Evolutionary conservation across 2,797 vertebrate species (phyloP), one percentile per base, ranked within the genome.

Genomic region (Darevskia nairensis): DNA sequence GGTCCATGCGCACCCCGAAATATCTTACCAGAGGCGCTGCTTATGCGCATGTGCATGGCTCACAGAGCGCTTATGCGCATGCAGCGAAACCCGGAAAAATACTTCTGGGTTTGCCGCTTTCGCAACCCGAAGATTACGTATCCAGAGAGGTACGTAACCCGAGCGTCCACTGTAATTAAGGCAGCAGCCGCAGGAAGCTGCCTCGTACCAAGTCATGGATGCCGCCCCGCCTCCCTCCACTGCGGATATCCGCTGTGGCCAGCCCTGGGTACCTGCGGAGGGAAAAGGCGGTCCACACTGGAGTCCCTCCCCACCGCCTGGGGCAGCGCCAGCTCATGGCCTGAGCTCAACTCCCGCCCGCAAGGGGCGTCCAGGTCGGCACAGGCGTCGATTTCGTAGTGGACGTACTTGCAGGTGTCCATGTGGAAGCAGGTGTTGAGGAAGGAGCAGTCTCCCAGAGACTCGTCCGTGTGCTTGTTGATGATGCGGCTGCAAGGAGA

Each of bases 401-500:
- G 98, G 93, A 99, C 98, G 74, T 99, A 99, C 89, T 99, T 99
- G 94, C 98, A 99, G 88, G 98, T 99, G 96, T 99, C 98, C 98
- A 99, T 99, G 95, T 99, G 98, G 96, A 99, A 99, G 85, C 98
- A 99, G 0, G 98, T 99, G 96, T 99, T 99, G 91, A 99, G 98
- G 96, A 99, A 99, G 91, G 98, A 99, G 94, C 98, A 99, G 95
- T 99, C 98, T 13, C 98, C 98, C 10, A 99, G 96, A 85, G 98
- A 98, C 91, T 99, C 98, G 44, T 98, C 98, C 0, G 98, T 99
- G 96, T 99, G 98, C 90, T 98, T 98, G 96, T 99, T 98, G 95
- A 99, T 99, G 96, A 99, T 99, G 88, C 98, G 98, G 74, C 98
- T 98, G 92, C 3, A 21, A 72, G 21, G 78, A 59, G 13, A 3